Base-by-base conservation (phyloP, 2,113 vertebrate genomes). In the Bombycilla garrulus region DNA sequence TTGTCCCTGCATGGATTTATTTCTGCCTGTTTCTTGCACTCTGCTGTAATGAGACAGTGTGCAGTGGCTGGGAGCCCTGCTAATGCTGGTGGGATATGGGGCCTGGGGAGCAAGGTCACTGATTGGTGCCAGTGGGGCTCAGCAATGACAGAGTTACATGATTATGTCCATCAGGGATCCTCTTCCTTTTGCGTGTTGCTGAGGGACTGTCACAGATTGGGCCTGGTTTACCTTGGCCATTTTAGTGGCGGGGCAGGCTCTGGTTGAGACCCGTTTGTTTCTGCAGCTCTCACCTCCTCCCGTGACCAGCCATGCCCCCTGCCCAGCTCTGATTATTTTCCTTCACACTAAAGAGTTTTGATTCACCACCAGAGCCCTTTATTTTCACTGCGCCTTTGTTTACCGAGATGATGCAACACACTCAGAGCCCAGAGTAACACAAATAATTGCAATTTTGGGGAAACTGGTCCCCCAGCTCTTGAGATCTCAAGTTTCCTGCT, bases 191-290 rank as follows among this genome's bases (percentile, higher is more conserved):
- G 82, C 36, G 5, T 28, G 4, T 33, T 81, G 57, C 81, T 81
- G 72, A 92, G 87, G 64, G 61, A 6, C 70, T 53, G 76, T 70
- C 38, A 28, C 35, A 65, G 65, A 10, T 28, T 56, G n/a, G 28
- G 67, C 47, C 42, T 38, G 85, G 61, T 94, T 95, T 84, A 54
- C 65, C 74, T 95, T 96, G 94, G 92, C 92, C 47, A 11, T 70
- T 64, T 70, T 6, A 53, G 22, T 44, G 70, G 22, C 15, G 9
- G 17, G 54, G 48, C 48, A 15, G 0, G 0, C 72, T 81, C 54
- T 48, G 57, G 51, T n/a, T 25, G 91, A 36, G 11, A 25, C 40
- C 72, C 12, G 20, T 82, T 67, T 93, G 92, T 95, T 96, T 91
- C 93, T 64, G 73, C 35, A 86, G 90, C 25, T 4, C 78, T 96